Percentiles rank a stretch among this genome's conserved stretches.
Conservation (phyloP, 2,888 invertebrate genomes). For the Phortica magna region DNA sequence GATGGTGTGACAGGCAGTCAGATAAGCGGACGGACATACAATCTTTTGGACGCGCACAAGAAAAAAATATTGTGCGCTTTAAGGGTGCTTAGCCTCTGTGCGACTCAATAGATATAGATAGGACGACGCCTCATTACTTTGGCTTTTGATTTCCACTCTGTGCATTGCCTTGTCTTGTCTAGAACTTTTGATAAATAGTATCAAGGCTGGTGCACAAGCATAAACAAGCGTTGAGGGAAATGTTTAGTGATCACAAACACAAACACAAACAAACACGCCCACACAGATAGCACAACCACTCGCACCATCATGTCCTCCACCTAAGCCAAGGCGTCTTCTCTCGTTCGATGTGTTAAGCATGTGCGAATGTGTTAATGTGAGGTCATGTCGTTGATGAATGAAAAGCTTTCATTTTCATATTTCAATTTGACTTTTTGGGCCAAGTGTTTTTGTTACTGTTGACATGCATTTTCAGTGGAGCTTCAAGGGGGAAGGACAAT, state of each 20-base stretch:
- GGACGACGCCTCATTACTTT: constrained; percentile 52
- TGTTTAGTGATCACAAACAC: constrained; percentile 28
- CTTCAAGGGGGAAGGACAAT: constrained; percentile 38
- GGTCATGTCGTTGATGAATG: constrained; percentile 62
- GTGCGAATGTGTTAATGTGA: constrained; percentile 68
- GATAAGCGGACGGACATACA: not conserved
- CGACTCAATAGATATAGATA: constrained; percentile 56
- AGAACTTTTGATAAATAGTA: constrained; percentile 53
- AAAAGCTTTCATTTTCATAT: constrained; percentile 66
- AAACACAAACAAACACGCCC: not conserved
- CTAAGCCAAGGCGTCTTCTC: not conserved
- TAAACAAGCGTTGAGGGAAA: constrained; percentile 30
- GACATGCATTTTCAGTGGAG: constrained; percentile 1
- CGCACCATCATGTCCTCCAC: not conserved
- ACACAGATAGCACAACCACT: not conserved
- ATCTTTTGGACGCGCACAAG: not conserved
- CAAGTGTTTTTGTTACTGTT: not conserved
- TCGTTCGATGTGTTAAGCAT: constrained; percentile 29
- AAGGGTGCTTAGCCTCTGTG: not conserved
- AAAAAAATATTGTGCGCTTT: not conserved
- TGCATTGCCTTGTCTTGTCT: constrained; percentile 27
- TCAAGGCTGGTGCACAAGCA: constrained; percentile 34
- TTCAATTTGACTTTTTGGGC: constrained; percentile 57
- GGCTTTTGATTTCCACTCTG: constrained; percentile 37
- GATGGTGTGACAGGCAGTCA: constrained; percentile 26